Base-by-base conservation (phyloP, 2,888 invertebrate species). In the Leptopterna dolabrata region DNA sequence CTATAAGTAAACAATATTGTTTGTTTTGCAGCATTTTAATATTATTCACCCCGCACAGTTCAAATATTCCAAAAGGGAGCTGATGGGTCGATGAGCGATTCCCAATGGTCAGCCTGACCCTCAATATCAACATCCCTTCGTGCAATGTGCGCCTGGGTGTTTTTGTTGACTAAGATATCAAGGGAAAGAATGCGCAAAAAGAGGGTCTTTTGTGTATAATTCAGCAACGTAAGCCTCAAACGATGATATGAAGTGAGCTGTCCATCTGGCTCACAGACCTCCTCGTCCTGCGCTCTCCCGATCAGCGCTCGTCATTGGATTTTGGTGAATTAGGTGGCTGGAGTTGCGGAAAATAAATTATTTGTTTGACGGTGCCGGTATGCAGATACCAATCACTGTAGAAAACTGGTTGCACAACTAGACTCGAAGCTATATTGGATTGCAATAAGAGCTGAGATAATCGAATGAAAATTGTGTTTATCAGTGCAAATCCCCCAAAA, bases 81-180 rank as follows among this genome's bases (percentile, higher is more conserved):
- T 24, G 63, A 63, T 7, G 63, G 63, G 24, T 63, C 63, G 63
- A 63, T 63, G 11, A 63, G 63, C 63, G 63, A 63, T 63, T 24
- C 63, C 63, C 63, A 19, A 63, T 63, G 63, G 63, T 63, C 63
- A 63, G 63, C 27, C 7, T 4, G 11, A 19, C 27, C 27, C 63
- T 19, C 24, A 27, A 24, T 63, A 63, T 63, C 63, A 63, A 63
- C 24, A 63, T 63, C 63, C 47, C 16, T 63, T 24, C 13, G 63
- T 63, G 11, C 63, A n/a, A 63, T 24, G 63, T 63, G 63, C 63
- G 63, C 11, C 24, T 63, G 63, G 63, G 63, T 63, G 63, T 63
- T 63, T 63, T 63, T 63, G 63, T 63, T 63, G 63, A 63, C 63
- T 63, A 63, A 63, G 63, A 63, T 63, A 63, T 63, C 63, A 63